These are phyloP conservation scores for Galeopsomyia nigrocyanea DNA, from an alignment of 2,888 invertebrate genomes.

Conservation along the genomic window DNA sequence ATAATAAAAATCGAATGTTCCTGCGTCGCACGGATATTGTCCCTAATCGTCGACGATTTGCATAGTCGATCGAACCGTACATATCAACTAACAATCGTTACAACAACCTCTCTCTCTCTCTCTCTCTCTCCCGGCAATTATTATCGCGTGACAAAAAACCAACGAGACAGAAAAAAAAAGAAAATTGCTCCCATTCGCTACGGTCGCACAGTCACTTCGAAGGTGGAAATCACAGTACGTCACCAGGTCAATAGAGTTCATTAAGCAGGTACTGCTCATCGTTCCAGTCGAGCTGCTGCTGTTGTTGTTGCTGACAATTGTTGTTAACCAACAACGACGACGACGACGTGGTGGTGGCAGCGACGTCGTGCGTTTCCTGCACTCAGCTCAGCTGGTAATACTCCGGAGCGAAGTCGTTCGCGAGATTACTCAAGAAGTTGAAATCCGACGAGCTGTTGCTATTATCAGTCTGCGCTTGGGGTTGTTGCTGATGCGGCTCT, in stretches of 20 bases:
- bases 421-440: slow-evolving; percentile 92
- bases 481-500: slow-evolving; percentile 78
- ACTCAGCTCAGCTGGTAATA: slow-evolving; percentile 84
- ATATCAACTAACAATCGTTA: not conserved
- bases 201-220: slow-evolving; percentile 7
- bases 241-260: slow-evolving; percentile 60
- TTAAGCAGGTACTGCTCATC: slow-evolving; percentile 66
- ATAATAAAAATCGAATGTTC: slow-evolving; percentile 21
- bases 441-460: slow-evolving; percentile 95
- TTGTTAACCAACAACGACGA: slow-evolving; percentile 15
- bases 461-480: slow-evolving; percentile 77
- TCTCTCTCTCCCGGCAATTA: too few species aligned
- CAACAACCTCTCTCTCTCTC: too few species aligned
- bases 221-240: slow-evolving; percentile 30
- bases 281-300: slow-evolving; percentile 61
- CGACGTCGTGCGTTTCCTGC: slow-evolving; percentile 57
- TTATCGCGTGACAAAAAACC: slow-evolving; percentile 22
- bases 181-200: not conserved
- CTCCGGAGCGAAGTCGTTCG: slow-evolving; percentile 93
- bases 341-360: slow-evolving; percentile 20
- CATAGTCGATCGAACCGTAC: slow-evolving; percentile 23
- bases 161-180: slow-evolving; percentile 20
- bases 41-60: slow-evolving; percentile 24
- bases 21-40: slow-evolving; percentile 32
- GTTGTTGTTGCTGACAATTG: slow-evolving; percentile 25